phyloP scores from a whole-genome alignment of 1,140 invertebrate genomes.

The Hermetia illucens region DNA sequence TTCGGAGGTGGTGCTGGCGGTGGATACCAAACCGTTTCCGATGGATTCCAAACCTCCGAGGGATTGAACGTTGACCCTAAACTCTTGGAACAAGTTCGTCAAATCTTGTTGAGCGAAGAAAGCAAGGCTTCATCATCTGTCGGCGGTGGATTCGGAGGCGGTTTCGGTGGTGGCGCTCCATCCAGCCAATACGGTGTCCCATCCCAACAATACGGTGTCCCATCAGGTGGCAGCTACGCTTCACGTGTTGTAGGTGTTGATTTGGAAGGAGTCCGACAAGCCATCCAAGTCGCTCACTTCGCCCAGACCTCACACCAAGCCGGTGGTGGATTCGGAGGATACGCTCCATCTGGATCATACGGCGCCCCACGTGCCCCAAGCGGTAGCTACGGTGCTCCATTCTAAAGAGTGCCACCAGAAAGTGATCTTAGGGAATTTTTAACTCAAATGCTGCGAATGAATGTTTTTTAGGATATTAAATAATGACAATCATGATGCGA shows the following conservation, averaged over 20 bases:
- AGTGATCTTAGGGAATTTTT: too few relatives aligned
- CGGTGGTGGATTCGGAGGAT: conserved; percentile 26
- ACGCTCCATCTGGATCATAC: conserved; percentile 29
- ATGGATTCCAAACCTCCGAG: conserved; percentile 57
- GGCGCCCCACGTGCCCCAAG: conserved; percentile 28
- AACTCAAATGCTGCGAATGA: too few relatives aligned
- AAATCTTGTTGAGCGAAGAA: conserved; percentile 68
- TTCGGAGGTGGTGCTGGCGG: conserved; percentile 42
- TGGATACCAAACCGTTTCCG: conserved; percentile 54
- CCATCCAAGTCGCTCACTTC: conserved; percentile 50
- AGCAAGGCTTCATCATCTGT: conserved; percentile 36
- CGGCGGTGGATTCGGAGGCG: conserved; percentile 31
- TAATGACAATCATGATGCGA: too few relatives aligned
- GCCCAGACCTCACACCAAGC: conserved; percentile 35
- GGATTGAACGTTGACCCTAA: conserved; percentile 62
- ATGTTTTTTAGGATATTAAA: too few relatives aligned
- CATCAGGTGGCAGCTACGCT: conserved; percentile 37
- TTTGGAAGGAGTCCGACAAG: conserved; percentile 45
- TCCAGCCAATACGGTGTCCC: conserved; percentile 33
- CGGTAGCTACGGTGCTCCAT: conserved; percentile 30
- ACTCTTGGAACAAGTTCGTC: conserved; percentile 63
- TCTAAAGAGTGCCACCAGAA: too few relatives aligned
- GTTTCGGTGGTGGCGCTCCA: conserved; percentile 30
- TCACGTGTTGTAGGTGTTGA: conserved; percentile 46
- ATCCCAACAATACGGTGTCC: conserved; percentile 38